Base-by-base conservation (phyloP, 2,113 vertebrate species). In the Oncorhynchus tshawytscha region DNA sequence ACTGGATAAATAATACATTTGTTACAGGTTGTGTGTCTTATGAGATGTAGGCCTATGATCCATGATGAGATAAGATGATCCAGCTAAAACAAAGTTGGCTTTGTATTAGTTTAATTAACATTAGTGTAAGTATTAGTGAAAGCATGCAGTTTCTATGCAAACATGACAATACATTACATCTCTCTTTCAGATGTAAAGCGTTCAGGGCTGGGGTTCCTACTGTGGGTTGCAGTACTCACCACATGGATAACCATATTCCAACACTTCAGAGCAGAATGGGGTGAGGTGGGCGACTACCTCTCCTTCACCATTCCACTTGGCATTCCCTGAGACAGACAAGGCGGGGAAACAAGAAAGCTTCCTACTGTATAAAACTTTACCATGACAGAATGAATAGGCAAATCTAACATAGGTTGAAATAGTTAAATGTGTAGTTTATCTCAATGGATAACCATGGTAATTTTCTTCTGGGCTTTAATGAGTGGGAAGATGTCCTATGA, bases 291-390 rank as follows among this genome's bases (percentile, higher is more conserved):
- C 3, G 96, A 97, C 83, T 94, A 95, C 80, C 92, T 97, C 7
- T 97, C 96, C 71, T 97, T 97, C 81, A 97, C 96, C 25, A 97
- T 97, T 78, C 96, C 96, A 0, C 85, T 96, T 31, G 96, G 96
- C 27, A 94, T 87, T n/a, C 92, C 93, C 22, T 94, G 79, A 93
- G 59, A 74, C 34, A 15, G 74, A 71, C 20, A 29, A 71, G 54
- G 22, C 65, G 71, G 39, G 39, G 31, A 34, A 34, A 68, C 29
- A 39, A 18, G 29, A 27, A 34, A 39, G 18, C 59, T 59, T 49
- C 48, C 8, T 34, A 20, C 67, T 68, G 65, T 67, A 67, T 25
- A 25, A 67, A 67, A 16, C 2, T 31, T 16, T 27, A 67, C 25
- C 25, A 65, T 25, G 15, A 25, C 65, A 67, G 65, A 67, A 31